Conservation (phyloP, 2,797 vertebrate species). For the Coluber constrictor region DNA sequence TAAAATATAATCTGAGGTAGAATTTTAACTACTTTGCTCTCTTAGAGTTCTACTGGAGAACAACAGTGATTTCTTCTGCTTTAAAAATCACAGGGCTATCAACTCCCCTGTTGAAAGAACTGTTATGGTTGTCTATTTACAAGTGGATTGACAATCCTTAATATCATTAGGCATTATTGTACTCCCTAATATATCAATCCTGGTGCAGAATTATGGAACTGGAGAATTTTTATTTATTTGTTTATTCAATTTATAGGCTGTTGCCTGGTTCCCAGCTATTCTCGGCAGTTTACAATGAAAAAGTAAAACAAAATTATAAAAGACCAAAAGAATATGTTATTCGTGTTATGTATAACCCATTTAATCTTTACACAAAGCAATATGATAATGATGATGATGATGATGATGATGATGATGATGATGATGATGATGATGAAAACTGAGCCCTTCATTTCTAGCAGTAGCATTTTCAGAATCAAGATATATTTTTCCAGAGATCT, state of each 20-base stretch:
- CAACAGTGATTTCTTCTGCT: not conserved
- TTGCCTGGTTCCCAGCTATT: not conserved
- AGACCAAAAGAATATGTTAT: not conserved
- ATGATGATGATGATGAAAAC: not conserved
- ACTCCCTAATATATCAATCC: not conserved
- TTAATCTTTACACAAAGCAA: not conserved
- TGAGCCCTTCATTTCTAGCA: not conserved
- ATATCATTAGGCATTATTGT: not conserved
- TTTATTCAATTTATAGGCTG: not conserved
- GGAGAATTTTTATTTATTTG: not conserved
- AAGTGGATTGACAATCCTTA: not conserved
- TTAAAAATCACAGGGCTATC: not conserved
- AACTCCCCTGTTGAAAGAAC: not conserved
- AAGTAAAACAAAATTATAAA: not conserved
- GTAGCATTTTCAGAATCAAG: not conserved
- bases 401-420: not conserved
- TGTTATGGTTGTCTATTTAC: not conserved
- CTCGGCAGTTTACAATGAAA: not conserved
- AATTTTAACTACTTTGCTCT: not conserved
- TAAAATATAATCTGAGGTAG: not conserved
- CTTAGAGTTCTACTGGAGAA: not conserved
- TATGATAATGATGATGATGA: not conserved
- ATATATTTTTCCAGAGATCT: not conserved
- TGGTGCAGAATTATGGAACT: not conserved
- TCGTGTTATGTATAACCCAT: not conserved